These are phyloP conservation scores for Gobiocypris rarus DNA, from an alignment of 2,113 vertebrate species.

Conservation along the genomic window DNA sequence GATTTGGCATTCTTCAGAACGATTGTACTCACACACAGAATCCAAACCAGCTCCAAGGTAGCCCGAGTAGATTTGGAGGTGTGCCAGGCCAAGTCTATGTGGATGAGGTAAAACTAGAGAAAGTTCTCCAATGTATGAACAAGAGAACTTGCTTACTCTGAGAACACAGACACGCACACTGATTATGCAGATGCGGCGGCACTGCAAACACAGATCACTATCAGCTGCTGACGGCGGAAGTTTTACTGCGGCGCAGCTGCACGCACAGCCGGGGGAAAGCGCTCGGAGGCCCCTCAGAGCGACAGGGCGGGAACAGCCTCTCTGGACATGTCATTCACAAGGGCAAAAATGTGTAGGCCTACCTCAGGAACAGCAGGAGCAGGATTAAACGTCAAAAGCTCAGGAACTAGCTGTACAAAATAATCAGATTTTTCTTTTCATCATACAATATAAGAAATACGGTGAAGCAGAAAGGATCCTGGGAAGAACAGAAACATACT, in stretches of 20 bases:
- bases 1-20: constrained; percentile 13
- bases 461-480: not conserved
- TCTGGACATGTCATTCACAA: not conserved
- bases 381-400: not conserved
- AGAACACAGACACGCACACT: constrained; percentile 30
- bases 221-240: constrained; percentile 43
- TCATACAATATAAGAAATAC: not conserved
- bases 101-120: constrained; percentile 29
- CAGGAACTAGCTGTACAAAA: not conserved
- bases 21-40: not conserved
- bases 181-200: constrained; percentile 38
- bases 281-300: not conserved
- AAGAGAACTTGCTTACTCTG: constrained; percentile 29
- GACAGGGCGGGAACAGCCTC: not conserved
- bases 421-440: not conserved
- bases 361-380: not conserved
- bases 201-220: constrained; percentile 48
- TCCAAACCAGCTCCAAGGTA: constrained; percentile 11
- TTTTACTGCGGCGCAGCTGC: constrained; percentile 34
- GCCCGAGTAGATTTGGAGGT: not conserved
- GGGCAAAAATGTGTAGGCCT: not conserved
- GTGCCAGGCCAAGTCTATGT: not conserved
- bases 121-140: constrained; percentile 39
- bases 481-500: not conserved
- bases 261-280: not conserved